Evolutionary conservation across 2,113 vertebrate species (phyloP).

Genomic region (Castor canadensis): DNA sequence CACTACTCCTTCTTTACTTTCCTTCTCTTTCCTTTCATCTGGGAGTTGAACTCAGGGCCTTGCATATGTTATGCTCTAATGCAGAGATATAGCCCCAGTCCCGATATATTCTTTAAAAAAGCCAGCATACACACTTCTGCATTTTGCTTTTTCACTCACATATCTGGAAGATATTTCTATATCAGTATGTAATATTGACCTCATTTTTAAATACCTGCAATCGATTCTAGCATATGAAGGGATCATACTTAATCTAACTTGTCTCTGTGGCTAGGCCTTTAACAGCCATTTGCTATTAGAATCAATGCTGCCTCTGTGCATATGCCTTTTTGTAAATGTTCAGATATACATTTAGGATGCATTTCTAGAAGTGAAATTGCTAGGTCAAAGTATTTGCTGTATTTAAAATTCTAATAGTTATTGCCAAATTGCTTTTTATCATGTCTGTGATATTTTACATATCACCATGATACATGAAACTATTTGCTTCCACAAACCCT

Average conservation of each 20-base stretch:
- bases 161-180: slow-evolving; percentile 26
- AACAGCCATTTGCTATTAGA: not conserved
- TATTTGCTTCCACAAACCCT: not conserved
- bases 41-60: not conserved
- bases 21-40: not conserved
- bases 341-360: not conserved
- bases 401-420: not conserved
- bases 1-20: not conserved
- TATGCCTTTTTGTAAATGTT: not conserved
- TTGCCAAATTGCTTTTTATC: not conserved
- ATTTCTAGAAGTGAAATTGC: not conserved
- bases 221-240: not conserved
- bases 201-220: slow-evolving; percentile 14
- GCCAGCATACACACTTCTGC: not conserved
- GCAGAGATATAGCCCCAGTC: not conserved
- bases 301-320: not conserved
- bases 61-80: not conserved
- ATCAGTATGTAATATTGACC: not conserved
- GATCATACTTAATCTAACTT: not conserved
- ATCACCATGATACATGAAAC: not conserved
- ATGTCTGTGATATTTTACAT: not conserved
- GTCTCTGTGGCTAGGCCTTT: not conserved
- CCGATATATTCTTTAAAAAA: not conserved
- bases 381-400: not conserved
- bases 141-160: not conserved